Conservation (phyloP, 2,113 vertebrate genomes). For the Xenopus tropicalis region UCB_Xtro_10.0 CM004452.2:28506501-28507000, state of each 20-base stretch:
- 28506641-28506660: background rate
- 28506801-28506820: background rate
- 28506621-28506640: no score
- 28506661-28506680: constrained; percentile 17
- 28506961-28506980: constrained; percentile 9
- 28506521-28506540: no score
- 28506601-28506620: no score
- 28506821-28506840: background rate
- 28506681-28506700: constrained; percentile 1
- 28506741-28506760: constrained; percentile 18
- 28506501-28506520: no score
- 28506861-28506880: background rate
- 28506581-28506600: no score
- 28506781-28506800: constrained; percentile 13
- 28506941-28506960: constrained; percentile 11
- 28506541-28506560: no score
- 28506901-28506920: background rate
- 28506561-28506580: no score
- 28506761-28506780: background rate
- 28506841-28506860: background rate
- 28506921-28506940: constrained; percentile 28
- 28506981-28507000: constrained; percentile 9
- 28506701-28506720: background rate
- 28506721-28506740: constrained; percentile 15
- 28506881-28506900: background rate